Evolutionary conservation across 2,888 invertebrate species (phyloP).

Genomic region (Aromia moschata): DNA sequence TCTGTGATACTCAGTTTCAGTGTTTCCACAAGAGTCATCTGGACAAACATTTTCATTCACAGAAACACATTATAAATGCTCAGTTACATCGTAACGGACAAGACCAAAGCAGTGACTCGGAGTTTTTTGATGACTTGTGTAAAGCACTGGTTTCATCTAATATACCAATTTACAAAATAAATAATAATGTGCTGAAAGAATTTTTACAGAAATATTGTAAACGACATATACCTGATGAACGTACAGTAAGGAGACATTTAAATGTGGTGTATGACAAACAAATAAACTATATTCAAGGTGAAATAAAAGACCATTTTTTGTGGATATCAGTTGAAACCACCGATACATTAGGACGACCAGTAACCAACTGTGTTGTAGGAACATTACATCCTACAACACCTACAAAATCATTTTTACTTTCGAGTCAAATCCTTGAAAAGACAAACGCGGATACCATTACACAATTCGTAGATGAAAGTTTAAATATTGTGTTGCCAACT

Average conservation of each 20-base stretch:
- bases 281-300: not conserved
- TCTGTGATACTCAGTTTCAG: not conserved
- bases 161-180: not conserved
- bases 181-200: not conserved
- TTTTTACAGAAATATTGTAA: not conserved
- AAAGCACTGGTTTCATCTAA: not conserved
- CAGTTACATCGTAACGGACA: too few relatives aligned
- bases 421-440: not conserved
- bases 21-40: not conserved
- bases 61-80: not conserved
- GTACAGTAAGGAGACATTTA: not conserved
- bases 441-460: not conserved
- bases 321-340: not conserved
- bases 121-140: not conserved
- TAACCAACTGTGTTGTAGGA: not conserved
- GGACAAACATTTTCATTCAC: not conserved
- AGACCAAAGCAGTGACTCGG: not conserved
- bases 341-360: not conserved
- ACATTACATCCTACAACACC: not conserved
- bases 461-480: not conserved
- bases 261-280: not conserved
- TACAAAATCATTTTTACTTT: not conserved
- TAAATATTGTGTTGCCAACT: not conserved
- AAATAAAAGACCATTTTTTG: not conserved
- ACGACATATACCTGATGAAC: not conserved